Conservation (phyloP, 2,113 vertebrate species). For the Oenanthe oenanthe region DNA sequence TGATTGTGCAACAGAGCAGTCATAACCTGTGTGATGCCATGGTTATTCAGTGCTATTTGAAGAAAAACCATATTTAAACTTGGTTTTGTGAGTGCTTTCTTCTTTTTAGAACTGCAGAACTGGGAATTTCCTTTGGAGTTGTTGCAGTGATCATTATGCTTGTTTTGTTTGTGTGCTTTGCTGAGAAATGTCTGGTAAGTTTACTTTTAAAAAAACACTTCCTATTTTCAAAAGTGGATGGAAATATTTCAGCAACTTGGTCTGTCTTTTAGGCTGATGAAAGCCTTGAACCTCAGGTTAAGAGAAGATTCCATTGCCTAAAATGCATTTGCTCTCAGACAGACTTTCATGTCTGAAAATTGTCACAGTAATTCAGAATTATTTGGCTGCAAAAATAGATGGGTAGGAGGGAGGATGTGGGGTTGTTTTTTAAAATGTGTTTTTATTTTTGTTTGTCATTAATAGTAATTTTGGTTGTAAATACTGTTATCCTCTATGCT, state of each 20-base stretch:
- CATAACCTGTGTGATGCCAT: background rate
- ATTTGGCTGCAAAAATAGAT: background rate
- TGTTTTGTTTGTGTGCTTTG: constrained; percentile 85
- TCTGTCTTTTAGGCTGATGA: background rate
- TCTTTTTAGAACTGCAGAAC: constrained; percentile 70
- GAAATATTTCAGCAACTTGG: background rate
- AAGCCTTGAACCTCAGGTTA: background rate
- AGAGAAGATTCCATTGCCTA: background rate
- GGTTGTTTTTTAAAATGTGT: background rate
- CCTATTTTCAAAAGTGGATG: background rate
- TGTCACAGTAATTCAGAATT: background rate
- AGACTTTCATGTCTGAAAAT: background rate
- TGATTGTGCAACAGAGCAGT: background rate
- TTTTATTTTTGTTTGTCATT: background rate
- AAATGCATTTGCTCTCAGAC: background rate
- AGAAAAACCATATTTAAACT: background rate
- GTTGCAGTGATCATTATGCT: constrained; percentile 81
- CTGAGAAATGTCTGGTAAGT: constrained; percentile 87
- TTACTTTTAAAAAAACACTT: background rate
- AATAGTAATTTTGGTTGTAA: background rate
- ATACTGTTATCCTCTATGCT: background rate
- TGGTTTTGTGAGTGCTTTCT: background rate
- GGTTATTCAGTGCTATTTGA: background rate
- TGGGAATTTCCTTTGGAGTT: constrained; percentile 83
- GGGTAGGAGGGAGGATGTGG: background rate